phyloP scores from a whole-genome alignment of 1,140 invertebrate species.

The Bombus balteatus region DNA sequence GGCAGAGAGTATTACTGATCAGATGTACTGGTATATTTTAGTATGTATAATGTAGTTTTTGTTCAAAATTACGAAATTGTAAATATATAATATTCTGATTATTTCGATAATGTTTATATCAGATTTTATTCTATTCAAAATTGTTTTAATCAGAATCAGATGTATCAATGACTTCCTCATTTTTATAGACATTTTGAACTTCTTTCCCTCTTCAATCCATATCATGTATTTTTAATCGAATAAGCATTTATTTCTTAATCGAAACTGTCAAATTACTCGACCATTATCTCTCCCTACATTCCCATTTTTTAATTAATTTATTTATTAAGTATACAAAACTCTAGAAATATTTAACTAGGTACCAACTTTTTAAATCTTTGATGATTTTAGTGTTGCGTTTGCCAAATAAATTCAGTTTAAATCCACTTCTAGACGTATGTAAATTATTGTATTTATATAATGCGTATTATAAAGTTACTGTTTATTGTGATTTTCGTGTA shows the following conservation, averaged over 20 bases:
- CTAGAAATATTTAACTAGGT: conserved; percentile 25
- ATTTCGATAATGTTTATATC: conserved; percentile 22
- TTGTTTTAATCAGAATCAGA: conserved; percentile 40
- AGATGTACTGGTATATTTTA: conserved; percentile 38
- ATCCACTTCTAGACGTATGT: conserved; percentile 44
- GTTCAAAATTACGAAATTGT: conserved; percentile 15
- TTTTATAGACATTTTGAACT: conserved; percentile 19
- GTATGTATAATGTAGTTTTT: not conserved
- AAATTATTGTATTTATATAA: conserved; percentile 58
- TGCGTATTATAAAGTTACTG: conserved; percentile 35
- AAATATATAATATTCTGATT: conserved; percentile 2
- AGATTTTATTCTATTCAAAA: conserved; percentile 34
- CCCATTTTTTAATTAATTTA: conserved; percentile 69
- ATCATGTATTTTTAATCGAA: conserved; percentile 44
- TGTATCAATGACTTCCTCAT: conserved; percentile 40
- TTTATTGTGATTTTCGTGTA: conserved; percentile 50
- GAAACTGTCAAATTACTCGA: conserved; percentile 35
- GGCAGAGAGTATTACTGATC: conserved; percentile 40
- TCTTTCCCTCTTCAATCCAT: conserved; percentile 31
- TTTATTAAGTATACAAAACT: conserved; percentile 70
- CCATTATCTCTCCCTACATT: conserved; percentile 72
- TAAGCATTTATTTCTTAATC: conserved; percentile 51
- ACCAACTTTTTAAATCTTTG: conserved; percentile 21
- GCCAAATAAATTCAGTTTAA: conserved; percentile 39
- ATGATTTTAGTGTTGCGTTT: conserved; percentile 31